phyloP scores from a whole-genome alignment of 2,888 invertebrate species.

The Chrysomela aeneicollis region DNA sequence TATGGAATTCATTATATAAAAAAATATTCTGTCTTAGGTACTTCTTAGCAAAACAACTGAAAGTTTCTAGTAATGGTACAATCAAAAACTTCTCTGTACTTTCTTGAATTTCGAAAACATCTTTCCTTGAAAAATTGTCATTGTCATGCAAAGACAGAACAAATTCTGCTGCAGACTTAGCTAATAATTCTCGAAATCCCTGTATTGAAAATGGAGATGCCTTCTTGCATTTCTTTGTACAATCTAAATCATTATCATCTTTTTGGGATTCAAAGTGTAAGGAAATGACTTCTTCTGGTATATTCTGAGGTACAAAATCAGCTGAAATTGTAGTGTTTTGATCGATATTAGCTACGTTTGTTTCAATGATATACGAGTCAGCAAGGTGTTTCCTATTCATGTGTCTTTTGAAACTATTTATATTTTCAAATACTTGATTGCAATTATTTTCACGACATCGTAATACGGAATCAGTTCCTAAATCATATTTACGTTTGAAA shows the following conservation, averaged over 20 bases:
- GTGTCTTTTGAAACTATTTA: conserved; percentile 17
- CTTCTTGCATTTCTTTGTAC: neutral
- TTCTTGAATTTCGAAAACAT: conserved; percentile 20
- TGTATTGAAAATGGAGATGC: neutral
- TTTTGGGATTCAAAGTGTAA: no score
- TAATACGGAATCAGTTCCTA: neutral
- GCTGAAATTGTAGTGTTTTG: neutral
- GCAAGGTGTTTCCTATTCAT: conserved; percentile 16
- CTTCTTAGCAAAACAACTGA: neutral
- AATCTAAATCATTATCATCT: no score
- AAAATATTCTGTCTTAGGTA: neutral
- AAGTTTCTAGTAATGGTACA: conserved; percentile 1
- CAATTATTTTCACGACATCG: conserved; percentile 10
- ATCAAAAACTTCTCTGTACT: neutral
- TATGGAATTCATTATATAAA: conserved; percentile 6
- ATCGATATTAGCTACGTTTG: no score
- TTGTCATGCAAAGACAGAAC: conserved; percentile 19
- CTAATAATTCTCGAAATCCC: neutral
- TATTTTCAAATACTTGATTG: conserved; percentile 21
- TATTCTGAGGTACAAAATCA: no score
- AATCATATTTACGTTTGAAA: neutral
- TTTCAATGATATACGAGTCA: no score
- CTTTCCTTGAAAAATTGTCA: conserved; percentile 23
- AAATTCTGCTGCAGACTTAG: neutral
- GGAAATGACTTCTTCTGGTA: no score